Percentiles rank a stretch among this genome's conserved stretches.
Conservation (phyloP, 2,888 invertebrate species). For the Pedicia rivosa region DNA sequence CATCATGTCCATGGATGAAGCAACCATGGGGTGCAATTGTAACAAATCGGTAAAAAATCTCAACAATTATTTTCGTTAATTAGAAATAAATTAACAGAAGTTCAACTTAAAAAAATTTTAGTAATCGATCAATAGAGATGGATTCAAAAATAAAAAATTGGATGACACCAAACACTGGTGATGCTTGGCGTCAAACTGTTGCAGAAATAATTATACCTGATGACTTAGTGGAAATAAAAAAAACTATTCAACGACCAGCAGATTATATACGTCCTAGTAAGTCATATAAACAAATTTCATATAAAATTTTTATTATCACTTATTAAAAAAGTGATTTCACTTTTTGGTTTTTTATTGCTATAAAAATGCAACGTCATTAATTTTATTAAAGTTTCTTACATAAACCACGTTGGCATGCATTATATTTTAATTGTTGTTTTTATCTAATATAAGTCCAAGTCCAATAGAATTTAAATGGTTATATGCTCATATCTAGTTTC, state of each 20-base stretch:
- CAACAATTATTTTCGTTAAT: background rate
- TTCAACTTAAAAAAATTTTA: too few species aligned
- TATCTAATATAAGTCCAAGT: too few species aligned
- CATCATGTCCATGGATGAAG: slow-evolving; percentile 42
- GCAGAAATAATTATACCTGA: slow-evolving; percentile 15
- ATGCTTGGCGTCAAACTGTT: slow-evolving; percentile 13
- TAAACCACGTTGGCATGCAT: too few species aligned
- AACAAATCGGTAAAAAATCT: slow-evolving; percentile 10
- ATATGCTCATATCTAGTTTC: too few species aligned
- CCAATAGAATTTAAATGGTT: too few species aligned
- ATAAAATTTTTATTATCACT: too few species aligned
- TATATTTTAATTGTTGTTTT: too few species aligned
- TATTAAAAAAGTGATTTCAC: too few species aligned
- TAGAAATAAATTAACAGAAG: background rate
- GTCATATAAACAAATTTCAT: too few species aligned
- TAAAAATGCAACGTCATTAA: too few species aligned
- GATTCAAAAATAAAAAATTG: slow-evolving; percentile 15
- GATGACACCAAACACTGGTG: slow-evolving; percentile 11
- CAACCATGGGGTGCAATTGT: slow-evolving; percentile 45
- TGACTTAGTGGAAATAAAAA: slow-evolving; percentile 1
- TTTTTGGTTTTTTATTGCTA: too few species aligned
- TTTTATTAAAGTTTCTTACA: too few species aligned
- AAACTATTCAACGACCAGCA: slow-evolving; percentile 10
- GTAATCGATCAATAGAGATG: slow-evolving; percentile 13
- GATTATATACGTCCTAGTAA: slow-evolving; percentile 11